Evolutionary conservation across 2,797 vertebrate species (phyloP), one percentile per base, ranked within the genome.

Genomic region (Thamnophis elegans): DNA sequence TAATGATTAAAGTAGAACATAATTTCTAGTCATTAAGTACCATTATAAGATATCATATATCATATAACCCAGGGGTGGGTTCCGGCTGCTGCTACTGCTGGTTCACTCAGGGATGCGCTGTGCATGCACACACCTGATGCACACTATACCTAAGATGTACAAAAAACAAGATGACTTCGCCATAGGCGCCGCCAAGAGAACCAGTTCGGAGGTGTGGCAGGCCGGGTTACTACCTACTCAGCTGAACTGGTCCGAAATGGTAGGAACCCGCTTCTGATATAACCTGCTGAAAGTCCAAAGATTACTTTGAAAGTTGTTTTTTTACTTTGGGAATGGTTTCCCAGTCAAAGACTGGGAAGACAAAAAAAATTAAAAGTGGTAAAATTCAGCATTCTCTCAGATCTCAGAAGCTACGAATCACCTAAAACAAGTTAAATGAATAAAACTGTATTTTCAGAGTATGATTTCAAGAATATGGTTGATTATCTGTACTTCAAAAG

Each of bases 391-490:
- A 65, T 22, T 13, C 13, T 60, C 25, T 60, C 59, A 26, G 59
- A 60, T 7, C 4, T 42, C 36, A 92, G 32, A 42, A 90, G 10
- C 5, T 87, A 87, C 28, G 8, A 87, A 59, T 58, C 55, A 47
- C 51, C 51, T 89, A 32, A 87, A 90, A 90, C 60, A 90, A 59
- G 26, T 20, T 42, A 90, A 87, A 68, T 62, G 58, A 87, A 92
- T 56, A 73, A 36, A 92, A 92, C 18, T 73, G 32, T 87, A 59
- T 60, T 65, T 82, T 53, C 62, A 87, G 56, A 25, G 62, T 32
- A 82, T 54, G 20, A 4, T 62, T 91, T 93, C 25, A 82, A 91
- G n/a, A 78, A 90, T 36, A n/a, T 88, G 89, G 87, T 82, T 93
- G 89, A 87, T 90, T 93, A 47, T 60, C 11, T 28, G 25, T 60